Percentiles rank a stretch among this genome's conserved stretches.
Conservation (phyloP, 1,140 invertebrate genomes). For the Diploscapter pachys region DNA sequence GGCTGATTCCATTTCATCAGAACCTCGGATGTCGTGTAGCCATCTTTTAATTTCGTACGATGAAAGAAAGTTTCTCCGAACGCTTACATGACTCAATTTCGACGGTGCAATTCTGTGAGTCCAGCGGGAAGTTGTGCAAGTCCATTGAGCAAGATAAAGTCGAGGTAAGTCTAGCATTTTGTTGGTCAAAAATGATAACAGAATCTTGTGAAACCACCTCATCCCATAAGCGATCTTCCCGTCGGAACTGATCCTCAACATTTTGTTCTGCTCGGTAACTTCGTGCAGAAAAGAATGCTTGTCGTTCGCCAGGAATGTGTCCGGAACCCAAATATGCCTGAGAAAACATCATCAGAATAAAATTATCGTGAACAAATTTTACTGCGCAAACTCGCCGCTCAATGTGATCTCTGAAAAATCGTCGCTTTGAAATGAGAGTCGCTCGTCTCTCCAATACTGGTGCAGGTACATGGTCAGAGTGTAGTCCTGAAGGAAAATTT, state of each 20-base stretch:
- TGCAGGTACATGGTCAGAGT: slow-evolving; percentile 97
- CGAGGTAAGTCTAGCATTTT: slow-evolving; percentile 70
- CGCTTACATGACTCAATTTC: slow-evolving; percentile 93
- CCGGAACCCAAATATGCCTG: slow-evolving; percentile 85
- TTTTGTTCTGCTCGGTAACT: slow-evolving; percentile 94
- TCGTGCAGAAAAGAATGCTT: slow-evolving; percentile 97
- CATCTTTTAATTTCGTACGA: slow-evolving; percentile 69
- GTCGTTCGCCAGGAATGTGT: slow-evolving; percentile 97
- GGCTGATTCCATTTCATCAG: slow-evolving; percentile 92
- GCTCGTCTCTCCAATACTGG: slow-evolving; percentile 96
- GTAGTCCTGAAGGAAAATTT: slow-evolving; percentile 74
- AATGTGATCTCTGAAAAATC: slow-evolving; percentile 70
- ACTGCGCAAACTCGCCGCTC: slow-evolving; percentile 92
- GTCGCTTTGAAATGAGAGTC: slow-evolving; percentile 77
- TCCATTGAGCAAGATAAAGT: slow-evolving; percentile 98
- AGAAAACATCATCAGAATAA: slow-evolving; percentile 7
- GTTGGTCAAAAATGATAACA: no score
- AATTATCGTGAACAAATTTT: slow-evolving; percentile 55
- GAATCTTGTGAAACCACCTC: slow-evolving; percentile 59
- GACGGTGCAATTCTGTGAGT: slow-evolving; percentile 95
- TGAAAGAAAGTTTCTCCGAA: not conserved
- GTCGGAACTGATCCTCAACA: slow-evolving; percentile 83
- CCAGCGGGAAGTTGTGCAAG: slow-evolving; percentile 94
- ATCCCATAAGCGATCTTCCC: slow-evolving; percentile 93
- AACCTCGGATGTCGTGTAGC: slow-evolving; percentile 90